Evolutionary conservation across 2,797 vertebrate genomes (phyloP), one percentile per base, ranked within the genome.

Genomic region (Knipowitschia caucasica): DNA sequence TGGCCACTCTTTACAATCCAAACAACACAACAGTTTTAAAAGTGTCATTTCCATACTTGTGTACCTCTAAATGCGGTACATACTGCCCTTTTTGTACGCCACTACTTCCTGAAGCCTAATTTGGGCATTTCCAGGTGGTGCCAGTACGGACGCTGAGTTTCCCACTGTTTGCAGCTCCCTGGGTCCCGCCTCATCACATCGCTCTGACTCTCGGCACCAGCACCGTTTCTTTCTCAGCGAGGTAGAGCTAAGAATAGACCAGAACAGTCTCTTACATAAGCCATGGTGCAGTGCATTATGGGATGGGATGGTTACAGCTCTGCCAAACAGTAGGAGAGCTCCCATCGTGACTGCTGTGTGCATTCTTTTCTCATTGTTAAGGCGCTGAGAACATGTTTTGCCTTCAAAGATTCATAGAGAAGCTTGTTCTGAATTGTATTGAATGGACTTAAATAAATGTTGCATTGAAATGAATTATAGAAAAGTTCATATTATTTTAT

Each of bases 181-280:
- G 63, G 65, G 73, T 73, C 75, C 75, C 62, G 56, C 77, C 81
- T 77, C 81, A 81, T 87, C 78, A 80, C 70, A 78, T 86, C 35
- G 62, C 76, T 80, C 77, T 74, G 81, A 83, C 85, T 83, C 83
- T 65, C 71, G 78, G 77, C 85, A 73, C 66, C 70, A 26, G 63
- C 67, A 1, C 78, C 56, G 75, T 69, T 77, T 69, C 82, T 82
- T 44, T 84, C 88, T 86, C 83, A 81, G 75, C 50, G 71, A 88
- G 86, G 85, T 87, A 69, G 77, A 46, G 66, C 90, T 91, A 90
- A 90, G 84, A 90, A 91, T 91, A 91, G 89, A 77, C 50, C 10
- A 75, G 86, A 85, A 86, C 84, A 84, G 83, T 78, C 81, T 82
- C 85, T 92, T 91, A 86, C 88, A 88, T 92, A 92, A 92, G 59